phyloP scores from a whole-genome alignment of 1,140 invertebrate species.

The Adoxophyes honmai region DNA sequence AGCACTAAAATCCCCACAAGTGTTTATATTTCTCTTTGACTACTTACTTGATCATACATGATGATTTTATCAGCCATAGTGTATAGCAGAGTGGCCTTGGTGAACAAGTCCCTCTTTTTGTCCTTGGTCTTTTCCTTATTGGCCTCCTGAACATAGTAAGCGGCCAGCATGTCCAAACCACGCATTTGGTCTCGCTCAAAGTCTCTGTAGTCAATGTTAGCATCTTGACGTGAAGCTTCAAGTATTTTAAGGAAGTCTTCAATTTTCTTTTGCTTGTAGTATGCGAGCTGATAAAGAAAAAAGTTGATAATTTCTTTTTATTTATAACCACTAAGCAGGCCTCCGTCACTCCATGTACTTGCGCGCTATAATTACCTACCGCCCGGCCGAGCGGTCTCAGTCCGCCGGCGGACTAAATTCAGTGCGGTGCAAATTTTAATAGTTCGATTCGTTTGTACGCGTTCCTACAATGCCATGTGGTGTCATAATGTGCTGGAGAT shows the following conservation, averaged over 20 bases:
- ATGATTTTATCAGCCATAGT: constrained; percentile 99
- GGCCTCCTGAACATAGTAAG: constrained; percentile 98
- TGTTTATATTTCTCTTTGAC: background rate
- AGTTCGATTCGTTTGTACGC: too few species aligned
- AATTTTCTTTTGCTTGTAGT: constrained; percentile 95
- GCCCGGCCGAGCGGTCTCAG: too few species aligned
- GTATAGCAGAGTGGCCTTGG: constrained; percentile 97
- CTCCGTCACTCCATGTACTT: too few species aligned
- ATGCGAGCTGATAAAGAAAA: constrained; percentile 87
- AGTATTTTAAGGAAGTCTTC: constrained; percentile 96
- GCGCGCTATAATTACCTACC: too few species aligned
- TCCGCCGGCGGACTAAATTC: too few species aligned
- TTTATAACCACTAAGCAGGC: too few species aligned
- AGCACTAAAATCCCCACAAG: too few species aligned
- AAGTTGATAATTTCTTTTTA: too few species aligned
- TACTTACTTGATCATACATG: constrained; percentile 97
- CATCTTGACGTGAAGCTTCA: constrained; percentile 91
- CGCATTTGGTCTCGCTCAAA: constrained; percentile 98
- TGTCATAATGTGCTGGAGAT: too few species aligned
- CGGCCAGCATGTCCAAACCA: constrained; percentile 96
- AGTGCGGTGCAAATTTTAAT: too few species aligned
- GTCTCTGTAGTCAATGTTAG: constrained; percentile 92
- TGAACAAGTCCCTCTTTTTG: constrained; percentile 95
- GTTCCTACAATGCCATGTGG: too few species aligned
- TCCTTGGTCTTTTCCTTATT: constrained; percentile 98